Base-by-base conservation (phyloP, 2,888 invertebrate species). In the Polydrusus cervinus region DNA sequence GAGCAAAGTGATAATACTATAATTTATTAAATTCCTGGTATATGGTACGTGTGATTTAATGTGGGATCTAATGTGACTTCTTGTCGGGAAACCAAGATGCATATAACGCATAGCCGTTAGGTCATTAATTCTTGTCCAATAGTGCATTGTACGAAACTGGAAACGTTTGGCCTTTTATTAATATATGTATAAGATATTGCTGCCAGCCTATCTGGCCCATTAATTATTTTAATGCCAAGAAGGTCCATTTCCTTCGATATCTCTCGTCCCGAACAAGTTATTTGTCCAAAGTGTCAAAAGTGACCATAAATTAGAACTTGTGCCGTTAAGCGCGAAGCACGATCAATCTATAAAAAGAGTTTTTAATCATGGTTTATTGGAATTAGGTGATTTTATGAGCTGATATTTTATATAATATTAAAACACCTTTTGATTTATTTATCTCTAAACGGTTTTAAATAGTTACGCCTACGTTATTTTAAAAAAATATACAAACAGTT, bases 201-300 rank as follows among this genome's bases (percentile, higher is more conserved):
- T 57, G 57, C 18, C 45, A 30, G 71, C 62, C 69, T 65, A 74
- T 69, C 74, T 20, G 57, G 1, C 20, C 75, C 71, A 75, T 75
- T 71, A 75, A 75, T 75, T 75, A 75, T 75, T 71, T 75, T 75
- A 75, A 71, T 71, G 68, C 75, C 64, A 71, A 71, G 64, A 67
- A 71, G 71, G 75, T 75, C 75, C 75, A 68, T 71, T 75, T 75
- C 62, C 71, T 71, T 62, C 71, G 71, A 67, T 62, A 67, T 71
- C 71, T 53, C 55, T 57, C 71, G 61, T 30, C 51, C 66, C 45
- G 53, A 64, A 71, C 75, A 67, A 75, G 71, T 68, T 75, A 75
- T 75, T 75, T 75, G 75, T 75, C 75, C 60, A 66, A 75, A 71
- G 68, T 75, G 75, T 72, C 72, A 72, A 76, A 76, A 76, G 69